Evolutionary conservation across 2,888 invertebrate genomes (phyloP), one percentile per base, ranked within the genome.

Genomic region (Ferdinandea cuprea): DNA sequence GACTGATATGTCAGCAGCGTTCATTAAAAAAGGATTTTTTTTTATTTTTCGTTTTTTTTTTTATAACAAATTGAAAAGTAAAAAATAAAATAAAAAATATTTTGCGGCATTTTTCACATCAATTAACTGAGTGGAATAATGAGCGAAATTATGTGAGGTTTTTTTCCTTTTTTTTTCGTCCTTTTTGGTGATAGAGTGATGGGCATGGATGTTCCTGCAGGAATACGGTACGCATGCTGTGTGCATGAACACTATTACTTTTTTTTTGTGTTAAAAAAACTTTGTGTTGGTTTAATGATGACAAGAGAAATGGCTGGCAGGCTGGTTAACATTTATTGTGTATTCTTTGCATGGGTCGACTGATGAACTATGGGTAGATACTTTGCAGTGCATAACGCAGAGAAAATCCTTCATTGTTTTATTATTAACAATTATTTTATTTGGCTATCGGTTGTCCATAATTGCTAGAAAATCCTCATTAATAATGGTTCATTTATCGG

Each of bases 71-170:
- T 32, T 61, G 46, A 13, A 56, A 58, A 52, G 32, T 54, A 59
- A 44, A 30, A 2, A 11, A 8, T 1, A 11, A 15, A 46, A 13
- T 13, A 21, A 74, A 25, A 30, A n/a, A 37, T 44, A 48, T 63
- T 63, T 71, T 81, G 71, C 65, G 80, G 80, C 50, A 61, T 59
- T 81, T 65, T 81, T 71, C 69, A 54, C 81, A 77, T 81, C 81
- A 81, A 81, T 81, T 81, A 81, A 81, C 65, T 77, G 71, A 59
- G 77, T 59, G 40, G 66, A 76, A 71, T 71, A 81, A 81, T 81
- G 76, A 76, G 71, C 59, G 69, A 58, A 71, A 59, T 76, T 69
- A 54, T 69, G 28, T 40, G 37, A 25, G 9, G 61, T 37, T 66
- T 28, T 42, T 30, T 46, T 40, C 17, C n/a, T 11, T 13, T 9